phyloP scores from a whole-genome alignment of 2,888 invertebrate species.

The Leptarthrus brevirostris region DNA sequence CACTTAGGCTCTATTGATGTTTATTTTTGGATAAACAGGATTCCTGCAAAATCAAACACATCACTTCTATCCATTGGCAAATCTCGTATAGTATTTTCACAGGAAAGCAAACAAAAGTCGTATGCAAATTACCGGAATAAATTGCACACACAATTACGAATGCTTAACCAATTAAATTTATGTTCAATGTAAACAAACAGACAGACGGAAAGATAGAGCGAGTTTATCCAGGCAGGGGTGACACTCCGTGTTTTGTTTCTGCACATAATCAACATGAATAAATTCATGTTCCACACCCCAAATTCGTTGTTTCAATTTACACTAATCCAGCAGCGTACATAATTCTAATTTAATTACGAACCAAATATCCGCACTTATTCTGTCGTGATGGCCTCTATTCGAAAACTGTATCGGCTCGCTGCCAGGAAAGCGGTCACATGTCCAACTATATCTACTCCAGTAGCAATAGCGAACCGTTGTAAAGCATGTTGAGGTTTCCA shows the following conservation, averaged over 20 bases:
- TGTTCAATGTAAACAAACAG: slow-evolving; percentile 37
- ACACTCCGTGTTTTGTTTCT: slow-evolving; percentile 30
- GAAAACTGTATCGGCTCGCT: not conserved
- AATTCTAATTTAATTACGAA: slow-evolving; percentile 46
- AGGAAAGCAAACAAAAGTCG: slow-evolving; percentile 32
- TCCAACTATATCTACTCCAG: not conserved
- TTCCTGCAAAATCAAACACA: slow-evolving; percentile 13
- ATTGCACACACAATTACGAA: slow-evolving; percentile 39
- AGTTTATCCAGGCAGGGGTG: not conserved
- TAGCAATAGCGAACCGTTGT: not conserved
- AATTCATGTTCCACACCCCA: slow-evolving; percentile 32
- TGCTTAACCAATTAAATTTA: slow-evolving; percentile 44
- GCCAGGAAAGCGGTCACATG: not conserved
- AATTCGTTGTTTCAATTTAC: slow-evolving; percentile 33
- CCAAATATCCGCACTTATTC: slow-evolving; percentile 45
- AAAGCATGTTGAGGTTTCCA: slow-evolving; percentile 25
- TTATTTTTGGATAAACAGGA: slow-evolving; percentile 6
- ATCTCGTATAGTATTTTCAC: slow-evolving; percentile 1
- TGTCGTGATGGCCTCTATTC: slow-evolving; percentile 23
- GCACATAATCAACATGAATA: slow-evolving; percentile 34
- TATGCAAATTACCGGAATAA: slow-evolving; percentile 40
- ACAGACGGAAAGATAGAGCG: not conserved
- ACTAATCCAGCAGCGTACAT: slow-evolving; percentile 41
- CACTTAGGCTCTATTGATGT: not conserved
- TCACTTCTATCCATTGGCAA: not conserved